These are phyloP conservation scores for Tinamus guttatus DNA, from an alignment of 2,113 vertebrate genomes.

Conservation along the genomic window DNA sequence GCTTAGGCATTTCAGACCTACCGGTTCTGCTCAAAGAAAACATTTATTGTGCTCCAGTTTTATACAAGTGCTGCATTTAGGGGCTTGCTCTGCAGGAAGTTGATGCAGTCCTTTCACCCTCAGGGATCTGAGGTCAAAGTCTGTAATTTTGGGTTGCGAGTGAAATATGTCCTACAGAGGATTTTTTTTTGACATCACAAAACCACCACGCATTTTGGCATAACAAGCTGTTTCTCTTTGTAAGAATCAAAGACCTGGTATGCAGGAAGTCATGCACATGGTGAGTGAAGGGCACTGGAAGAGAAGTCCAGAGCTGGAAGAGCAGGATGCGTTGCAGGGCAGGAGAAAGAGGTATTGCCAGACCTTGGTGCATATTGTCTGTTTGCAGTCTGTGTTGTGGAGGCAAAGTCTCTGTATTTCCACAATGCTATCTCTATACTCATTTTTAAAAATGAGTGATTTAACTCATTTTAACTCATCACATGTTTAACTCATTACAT, in stretches of 20 bases:
- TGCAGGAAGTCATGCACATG: background rate
- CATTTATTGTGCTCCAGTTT: slow-evolving; percentile 30
- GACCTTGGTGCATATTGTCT: background rate
- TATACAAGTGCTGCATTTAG: slow-evolving; percentile 16
- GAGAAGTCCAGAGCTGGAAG: background rate
- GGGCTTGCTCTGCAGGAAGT: slow-evolving; percentile 27
- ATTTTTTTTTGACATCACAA: background rate
- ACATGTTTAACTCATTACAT: background rate
- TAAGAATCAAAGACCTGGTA: background rate
- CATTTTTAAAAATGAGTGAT: background rate
- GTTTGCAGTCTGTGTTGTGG: background rate
- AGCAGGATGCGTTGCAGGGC: background rate
- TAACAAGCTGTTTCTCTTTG: background rate
- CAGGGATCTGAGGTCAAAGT: slow-evolving; percentile 21
- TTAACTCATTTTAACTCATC: too few species aligned
- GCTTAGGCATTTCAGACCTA: slow-evolving; percentile 42
- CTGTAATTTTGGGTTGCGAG: slow-evolving; percentile 34
- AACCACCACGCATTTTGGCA: background rate
- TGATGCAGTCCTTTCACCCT: slow-evolving; percentile 8
- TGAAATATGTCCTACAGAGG: background rate
- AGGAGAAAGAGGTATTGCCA: background rate
- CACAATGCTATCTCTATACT: background rate
- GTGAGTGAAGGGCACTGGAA: background rate
- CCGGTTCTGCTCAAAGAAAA: slow-evolving; percentile 52
- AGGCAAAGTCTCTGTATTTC: background rate